Evolutionary conservation across 2,797 vertebrate species (phyloP).

Genomic region (Ctenochaetus hawaiiensis): DNA sequence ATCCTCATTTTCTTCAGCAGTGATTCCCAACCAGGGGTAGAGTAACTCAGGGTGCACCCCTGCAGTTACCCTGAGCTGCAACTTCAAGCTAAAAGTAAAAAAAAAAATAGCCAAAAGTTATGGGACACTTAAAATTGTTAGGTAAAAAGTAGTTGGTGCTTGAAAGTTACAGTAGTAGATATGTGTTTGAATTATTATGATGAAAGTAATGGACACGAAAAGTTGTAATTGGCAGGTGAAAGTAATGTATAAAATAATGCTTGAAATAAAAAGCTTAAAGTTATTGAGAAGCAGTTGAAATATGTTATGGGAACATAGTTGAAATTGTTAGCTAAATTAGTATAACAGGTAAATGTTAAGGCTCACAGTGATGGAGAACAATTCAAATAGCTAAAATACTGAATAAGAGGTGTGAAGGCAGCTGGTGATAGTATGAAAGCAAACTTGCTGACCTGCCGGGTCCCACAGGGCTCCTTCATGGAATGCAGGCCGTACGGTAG

Average conservation of each 20-base stretch:
- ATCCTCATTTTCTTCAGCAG: background rate
- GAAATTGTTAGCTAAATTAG: background rate
- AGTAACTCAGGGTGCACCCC: background rate
- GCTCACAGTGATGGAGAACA: background rate
- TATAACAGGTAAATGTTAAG: background rate
- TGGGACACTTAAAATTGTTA: too few relatives aligned
- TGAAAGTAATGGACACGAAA: too few relatives aligned
- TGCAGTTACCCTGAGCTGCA: background rate
- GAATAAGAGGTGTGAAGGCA: too few relatives aligned
- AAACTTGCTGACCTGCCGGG: background rate
- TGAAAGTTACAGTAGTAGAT: too few relatives aligned
- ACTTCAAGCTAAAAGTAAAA: too few relatives aligned
- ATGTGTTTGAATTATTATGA: too few relatives aligned
- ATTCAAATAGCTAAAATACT: too few relatives aligned
- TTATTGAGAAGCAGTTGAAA: background rate
- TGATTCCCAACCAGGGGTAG: background rate
- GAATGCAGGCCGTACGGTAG: slow-evolving; percentile 95
- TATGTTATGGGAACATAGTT: background rate
- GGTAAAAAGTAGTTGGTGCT: too few relatives aligned
- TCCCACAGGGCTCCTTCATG: slow-evolving; percentile 93
- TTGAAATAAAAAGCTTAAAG: background rate
- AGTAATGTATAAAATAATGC: background rate
- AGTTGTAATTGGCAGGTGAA: background rate
- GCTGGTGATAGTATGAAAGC: background rate
- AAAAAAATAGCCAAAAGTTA: too few relatives aligned